Evolutionary conservation across 2,888 invertebrate species (phyloP).

Genomic region (Chironomus riparius): DNA sequence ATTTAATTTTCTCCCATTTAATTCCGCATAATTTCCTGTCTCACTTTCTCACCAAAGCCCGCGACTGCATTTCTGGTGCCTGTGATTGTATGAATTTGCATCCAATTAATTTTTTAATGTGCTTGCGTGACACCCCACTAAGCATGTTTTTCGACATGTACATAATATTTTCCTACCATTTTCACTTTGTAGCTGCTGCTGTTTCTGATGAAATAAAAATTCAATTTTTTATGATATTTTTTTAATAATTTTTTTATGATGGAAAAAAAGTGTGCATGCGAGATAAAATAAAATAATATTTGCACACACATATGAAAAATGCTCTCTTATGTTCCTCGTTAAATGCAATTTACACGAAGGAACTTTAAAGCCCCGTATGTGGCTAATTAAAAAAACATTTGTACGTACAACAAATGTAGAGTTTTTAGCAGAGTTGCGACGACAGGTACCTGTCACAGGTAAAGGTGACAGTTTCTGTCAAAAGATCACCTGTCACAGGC

Average conservation of each 20-base stretch:
- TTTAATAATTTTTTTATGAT: neutral
- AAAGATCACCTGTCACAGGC: no score
- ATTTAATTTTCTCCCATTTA: neutral
- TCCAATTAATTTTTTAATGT: slow-evolving; percentile 24
- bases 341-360: no score
- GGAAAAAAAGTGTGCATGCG: neutral
- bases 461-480: no score
- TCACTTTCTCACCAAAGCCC: neutral
- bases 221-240: neutral
- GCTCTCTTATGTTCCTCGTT: neutral
- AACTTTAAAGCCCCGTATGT: neutral
- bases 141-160: slow-evolving; percentile 7
- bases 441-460: no score
- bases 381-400: slow-evolving; percentile 26
- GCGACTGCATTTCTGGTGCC: no score
- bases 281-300: neutral
- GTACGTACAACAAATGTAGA: neutral
- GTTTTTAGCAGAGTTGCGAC: no score
- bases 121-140: slow-evolving; percentile 23
- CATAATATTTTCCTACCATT: neutral
- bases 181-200: neutral
- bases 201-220: neutral
- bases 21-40: slow-evolving; percentile 9
- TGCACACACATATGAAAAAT: neutral
- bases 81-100: slow-evolving; percentile 5